Evolutionary conservation across 2,113 vertebrate species (phyloP).

Genomic region (Psittacula cyanocephala): DNA sequence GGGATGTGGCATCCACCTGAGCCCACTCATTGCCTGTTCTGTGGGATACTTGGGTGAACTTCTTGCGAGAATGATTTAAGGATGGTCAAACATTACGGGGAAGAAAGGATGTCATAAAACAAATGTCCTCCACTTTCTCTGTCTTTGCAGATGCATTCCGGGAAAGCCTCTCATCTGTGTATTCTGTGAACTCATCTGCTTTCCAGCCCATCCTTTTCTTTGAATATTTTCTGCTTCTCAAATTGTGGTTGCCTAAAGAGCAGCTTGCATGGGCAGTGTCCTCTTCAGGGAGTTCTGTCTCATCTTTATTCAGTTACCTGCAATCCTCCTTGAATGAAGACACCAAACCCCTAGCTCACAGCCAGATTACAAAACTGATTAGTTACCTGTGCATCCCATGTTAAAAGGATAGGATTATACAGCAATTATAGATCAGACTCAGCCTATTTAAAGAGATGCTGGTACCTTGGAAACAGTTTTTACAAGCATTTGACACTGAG

Average conservation of each 20-base stretch:
- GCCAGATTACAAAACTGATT: background rate
- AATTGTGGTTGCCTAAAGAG: background rate
- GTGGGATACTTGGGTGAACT: background rate
- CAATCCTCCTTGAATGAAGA: background rate
- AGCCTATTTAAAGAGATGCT: background rate
- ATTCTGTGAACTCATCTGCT: background rate
- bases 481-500: background rate
- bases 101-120: background rate
- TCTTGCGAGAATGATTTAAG: background rate
- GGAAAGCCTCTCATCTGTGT: background rate
- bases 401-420: slow-evolving; percentile 3
- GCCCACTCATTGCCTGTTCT: background rate
- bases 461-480: background rate
- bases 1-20: background rate
- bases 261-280: background rate
- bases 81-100: background rate
- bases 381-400: background rate
- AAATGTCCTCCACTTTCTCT: background rate
- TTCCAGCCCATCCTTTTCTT: background rate
- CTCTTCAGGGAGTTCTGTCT: background rate
- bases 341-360: background rate
- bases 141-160: background rate
- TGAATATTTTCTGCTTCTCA: background rate
- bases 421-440: background rate
- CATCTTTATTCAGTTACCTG: background rate